A percentile compares a stretch with the other conserved stretches of the same genome.
phyloP scores from a whole-genome alignment of 1,140 invertebrate genomes.

The Homarus americanus region DNA sequence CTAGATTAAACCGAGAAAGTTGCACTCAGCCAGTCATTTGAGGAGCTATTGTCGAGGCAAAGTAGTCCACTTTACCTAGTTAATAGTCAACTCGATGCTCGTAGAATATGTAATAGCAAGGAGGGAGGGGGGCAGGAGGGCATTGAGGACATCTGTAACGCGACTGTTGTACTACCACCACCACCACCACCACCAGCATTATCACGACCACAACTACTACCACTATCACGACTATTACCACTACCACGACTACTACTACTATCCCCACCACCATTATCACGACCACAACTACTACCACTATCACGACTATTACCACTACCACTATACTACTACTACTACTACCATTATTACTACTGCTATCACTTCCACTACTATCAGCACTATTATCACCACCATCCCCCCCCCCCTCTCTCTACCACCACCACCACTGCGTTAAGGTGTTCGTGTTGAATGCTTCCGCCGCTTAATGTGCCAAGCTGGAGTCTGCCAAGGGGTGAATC shows the following conservation, averaged over 20 bases:
- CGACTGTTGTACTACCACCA: not conserved
- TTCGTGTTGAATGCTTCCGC: slow-evolving; percentile 24
- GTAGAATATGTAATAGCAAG: slow-evolving; percentile 25
- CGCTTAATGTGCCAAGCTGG: slow-evolving; percentile 10
- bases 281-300: too few relatives aligned
- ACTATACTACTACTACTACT: too few relatives aligned
- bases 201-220: too few relatives aligned
- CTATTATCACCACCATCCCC: too few relatives aligned
- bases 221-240: too few relatives aligned
- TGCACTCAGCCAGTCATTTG: not conserved
- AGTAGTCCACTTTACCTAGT: slow-evolving; percentile 30
- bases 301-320: too few relatives aligned
- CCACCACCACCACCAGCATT: not conserved
- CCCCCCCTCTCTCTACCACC: too few relatives aligned
- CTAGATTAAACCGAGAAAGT: slow-evolving; percentile 1
- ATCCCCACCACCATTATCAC: too few relatives aligned
- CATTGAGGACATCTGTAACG: not conserved
- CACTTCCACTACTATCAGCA: too few relatives aligned
- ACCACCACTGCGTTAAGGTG: not conserved
- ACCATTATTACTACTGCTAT: too few relatives aligned
- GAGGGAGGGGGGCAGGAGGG: too few relatives aligned
- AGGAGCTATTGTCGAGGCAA: not conserved
- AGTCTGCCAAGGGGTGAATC: not conserved
- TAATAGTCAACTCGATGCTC: slow-evolving; percentile 27
- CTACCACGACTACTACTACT: too few relatives aligned